These are phyloP conservation scores for Rhinolophus ferrumequinum DNA, from an alignment of 2,113 vertebrate species.

Conservation along the genomic window DNA sequence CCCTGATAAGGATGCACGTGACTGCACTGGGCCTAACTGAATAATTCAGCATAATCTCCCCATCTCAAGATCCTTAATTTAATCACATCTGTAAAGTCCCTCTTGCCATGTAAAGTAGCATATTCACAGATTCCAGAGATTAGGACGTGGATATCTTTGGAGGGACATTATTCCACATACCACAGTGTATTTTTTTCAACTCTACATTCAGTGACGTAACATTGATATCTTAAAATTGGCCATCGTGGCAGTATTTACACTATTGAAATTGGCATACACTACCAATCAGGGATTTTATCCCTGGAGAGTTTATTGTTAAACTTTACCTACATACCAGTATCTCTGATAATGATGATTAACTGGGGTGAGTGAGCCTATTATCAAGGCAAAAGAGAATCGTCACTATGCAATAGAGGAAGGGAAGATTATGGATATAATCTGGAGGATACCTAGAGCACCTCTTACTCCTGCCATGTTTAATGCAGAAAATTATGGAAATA, in stretches of 20 bases:
- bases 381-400: constrained; percentile 9
- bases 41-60: not conserved
- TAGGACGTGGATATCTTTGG: not conserved
- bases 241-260: not conserved
- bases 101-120: not conserved
- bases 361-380: not conserved
- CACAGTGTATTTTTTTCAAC: not conserved
- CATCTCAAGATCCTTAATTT: constrained; percentile 16
- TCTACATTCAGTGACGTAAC: not conserved
- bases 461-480: not conserved
- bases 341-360: not conserved
- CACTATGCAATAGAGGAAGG: not conserved
- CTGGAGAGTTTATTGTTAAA: not conserved
- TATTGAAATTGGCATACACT: constrained; percentile 1
- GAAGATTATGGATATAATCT: not conserved
- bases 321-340: not conserved
- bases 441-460: not conserved
- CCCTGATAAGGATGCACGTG: not conserved
- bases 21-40: not conserved
- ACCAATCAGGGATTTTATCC: not conserved
- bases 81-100: not conserved
- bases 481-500: not conserved
- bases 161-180: not conserved
- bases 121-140: not conserved
- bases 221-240: not conserved